Evolutionary conservation across 1,140 invertebrate species (phyloP), one percentile per base, ranked within the genome.

Genomic region (Drosophila nigrodunni): DNA sequence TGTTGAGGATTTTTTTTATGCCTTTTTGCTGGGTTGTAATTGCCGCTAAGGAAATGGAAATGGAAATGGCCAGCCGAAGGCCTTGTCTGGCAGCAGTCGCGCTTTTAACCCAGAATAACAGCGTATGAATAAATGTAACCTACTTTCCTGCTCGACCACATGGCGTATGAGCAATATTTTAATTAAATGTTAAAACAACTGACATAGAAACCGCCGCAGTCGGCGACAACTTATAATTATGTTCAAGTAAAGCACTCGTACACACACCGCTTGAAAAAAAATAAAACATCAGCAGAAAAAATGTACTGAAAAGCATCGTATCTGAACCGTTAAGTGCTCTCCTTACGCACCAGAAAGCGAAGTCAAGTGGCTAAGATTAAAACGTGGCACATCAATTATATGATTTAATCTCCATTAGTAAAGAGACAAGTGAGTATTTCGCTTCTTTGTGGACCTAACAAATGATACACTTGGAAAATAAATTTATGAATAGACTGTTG

Each of bases 151-250:
- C 37, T 44, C 21, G 46, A 46, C 68, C 69, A 67, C 69, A 65
- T 68, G 65, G 65, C 81, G 65, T 61, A 74, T 74, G 57, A 2
- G 74, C 65, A 77, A 71, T 80, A 55, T 65, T 80, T 77, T 80
- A 83, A 85, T 83, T 85, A 80, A 83, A 80, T 75, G 65, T 60
- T 64, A 3, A 78, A 74, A 74, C 7, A 47, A 44, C 64, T 47
- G 43, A 3, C 50, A 35, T 50, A 34, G 11, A 37, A 43, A 54
- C 13, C 30, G 34, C 59, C 41, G 34, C 34, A 50, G 60, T n/a
- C 13, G 7, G 35, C n/a, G 21, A 55, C 15, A 50, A 68, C 35
- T 37, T 41, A 37, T 39, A 64, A 57, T 71, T 39, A 43, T 47
- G 50, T 25, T 5, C 15, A 64, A 71, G 10, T 61, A 47, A 70